Evolutionary conservation across 2,113 vertebrate species (phyloP).

Genomic region (Sakesphorus luctuosus): DNA sequence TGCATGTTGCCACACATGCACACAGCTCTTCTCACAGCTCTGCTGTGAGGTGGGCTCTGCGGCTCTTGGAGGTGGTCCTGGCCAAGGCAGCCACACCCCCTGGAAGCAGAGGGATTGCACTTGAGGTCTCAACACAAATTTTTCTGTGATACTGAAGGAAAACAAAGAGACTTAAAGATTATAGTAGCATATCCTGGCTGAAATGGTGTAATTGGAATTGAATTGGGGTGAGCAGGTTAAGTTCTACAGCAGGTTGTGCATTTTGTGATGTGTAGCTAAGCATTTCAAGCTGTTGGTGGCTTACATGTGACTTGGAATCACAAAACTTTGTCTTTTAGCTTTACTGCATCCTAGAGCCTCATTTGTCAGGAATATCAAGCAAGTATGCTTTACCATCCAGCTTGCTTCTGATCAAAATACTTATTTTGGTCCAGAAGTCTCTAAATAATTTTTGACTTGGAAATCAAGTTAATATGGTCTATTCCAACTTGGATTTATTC

Average conservation of each 20-base stretch:
- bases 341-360: neutral
- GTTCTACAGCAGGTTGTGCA: neutral
- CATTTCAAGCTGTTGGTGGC: neutral
- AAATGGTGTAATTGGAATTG: neutral
- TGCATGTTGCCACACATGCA: accelerated
- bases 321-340: neutral
- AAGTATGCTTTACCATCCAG: neutral
- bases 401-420: neutral
- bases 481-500: neutral
- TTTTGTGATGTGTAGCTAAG: neutral
- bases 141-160: neutral
- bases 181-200: neutral
- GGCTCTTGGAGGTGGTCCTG: neutral
- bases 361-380: neutral
- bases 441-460: neutral
- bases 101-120: neutral
- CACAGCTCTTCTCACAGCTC: neutral
- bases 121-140: accelerated
- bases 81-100: neutral
- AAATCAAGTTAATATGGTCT: neutral
- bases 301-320: neutral
- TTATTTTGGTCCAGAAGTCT: neutral
- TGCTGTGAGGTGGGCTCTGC: neutral
- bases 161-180: neutral
- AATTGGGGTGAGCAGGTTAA: neutral